Percentiles rank a stretch among this genome's conserved stretches.
phyloP scores from a whole-genome alignment of 2,888 invertebrate species.

The Pinctada fucata region DNA sequence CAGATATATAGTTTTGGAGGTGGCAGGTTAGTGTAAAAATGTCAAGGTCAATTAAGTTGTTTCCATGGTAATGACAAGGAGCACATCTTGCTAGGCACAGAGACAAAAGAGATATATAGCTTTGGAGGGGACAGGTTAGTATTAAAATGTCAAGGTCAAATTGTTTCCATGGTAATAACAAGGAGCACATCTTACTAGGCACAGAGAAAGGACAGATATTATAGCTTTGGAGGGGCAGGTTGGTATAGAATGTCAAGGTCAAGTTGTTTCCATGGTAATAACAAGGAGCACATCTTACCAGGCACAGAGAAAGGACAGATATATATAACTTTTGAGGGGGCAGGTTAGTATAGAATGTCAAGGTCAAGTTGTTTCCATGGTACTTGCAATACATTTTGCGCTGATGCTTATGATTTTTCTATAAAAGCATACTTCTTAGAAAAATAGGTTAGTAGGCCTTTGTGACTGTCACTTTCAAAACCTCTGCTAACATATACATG shows the following conservation, averaged over 20 bases:
- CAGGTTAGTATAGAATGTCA: slow-evolving; percentile 80
- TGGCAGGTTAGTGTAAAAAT: slow-evolving; percentile 83
- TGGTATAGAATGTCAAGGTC: slow-evolving; percentile 46
- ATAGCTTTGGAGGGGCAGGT: slow-evolving; percentile 92
- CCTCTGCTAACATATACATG: too few relatives aligned
- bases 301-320: slow-evolving; percentile 83
- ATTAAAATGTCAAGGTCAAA: neutral
- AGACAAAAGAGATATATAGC: slow-evolving; percentile 85
- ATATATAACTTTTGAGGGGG: slow-evolving; percentile 91
- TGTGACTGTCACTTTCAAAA: too few relatives aligned
- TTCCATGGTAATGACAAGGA: slow-evolving; percentile 82
- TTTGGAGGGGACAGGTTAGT: slow-evolving; percentile 90
- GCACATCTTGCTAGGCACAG: slow-evolving; percentile 85
- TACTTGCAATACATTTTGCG: slow-evolving; percentile 80
- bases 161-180: slow-evolving; percentile 79
- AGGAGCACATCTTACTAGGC: slow-evolving; percentile 87
- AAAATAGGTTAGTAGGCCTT: too few relatives aligned
- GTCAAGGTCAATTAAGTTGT: slow-evolving; percentile 31
- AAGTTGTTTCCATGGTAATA: slow-evolving; percentile 72
- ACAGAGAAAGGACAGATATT: slow-evolving; percentile 85
- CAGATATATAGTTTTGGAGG: slow-evolving; percentile 89
- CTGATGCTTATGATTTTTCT: too few relatives aligned
- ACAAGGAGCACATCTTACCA: slow-evolving; percentile 88
- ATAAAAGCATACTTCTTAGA: too few relatives aligned
- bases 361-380: too few relatives aligned